A percentile compares a stretch with the other conserved stretches of the same genome.
phyloP scores from a whole-genome alignment of 2,113 vertebrate genomes.

The Triplophysa dalaica region DNA sequence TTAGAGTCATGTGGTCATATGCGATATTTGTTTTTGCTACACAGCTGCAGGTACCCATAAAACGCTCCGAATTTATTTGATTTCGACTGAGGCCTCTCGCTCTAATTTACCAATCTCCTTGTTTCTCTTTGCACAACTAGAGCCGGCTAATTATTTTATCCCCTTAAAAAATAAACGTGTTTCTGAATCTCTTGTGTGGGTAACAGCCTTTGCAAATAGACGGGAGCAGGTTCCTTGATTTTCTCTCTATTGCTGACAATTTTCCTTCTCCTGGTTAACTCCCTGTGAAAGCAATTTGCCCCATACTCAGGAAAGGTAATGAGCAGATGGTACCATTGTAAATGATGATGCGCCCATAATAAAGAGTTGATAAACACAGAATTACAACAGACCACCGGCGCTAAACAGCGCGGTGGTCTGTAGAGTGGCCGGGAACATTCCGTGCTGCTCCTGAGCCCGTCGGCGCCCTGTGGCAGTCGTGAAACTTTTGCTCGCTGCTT shows the following conservation, averaged over 20 bases:
- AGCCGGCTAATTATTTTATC: constrained; percentile 77
- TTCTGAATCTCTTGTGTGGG: constrained; percentile 58
- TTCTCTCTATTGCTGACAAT: constrained; percentile 65
- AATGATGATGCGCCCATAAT: constrained; percentile 80
- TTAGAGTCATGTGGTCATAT: constrained; percentile 70
- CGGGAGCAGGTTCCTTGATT: constrained; percentile 69
- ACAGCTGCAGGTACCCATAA: constrained; percentile 69
- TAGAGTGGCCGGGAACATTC: constrained; percentile 44
- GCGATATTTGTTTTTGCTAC: constrained; percentile 73
- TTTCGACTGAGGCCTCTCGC: constrained; percentile 57
- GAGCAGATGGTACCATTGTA: constrained; percentile 83
- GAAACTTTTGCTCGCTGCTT: constrained; percentile 4
- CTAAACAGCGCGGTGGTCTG: constrained; percentile 52
- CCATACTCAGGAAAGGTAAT: constrained; percentile 77
- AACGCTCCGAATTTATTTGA: constrained; percentile 62
- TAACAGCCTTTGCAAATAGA: constrained; percentile 71
- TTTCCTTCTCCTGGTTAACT: constrained; percentile 69
- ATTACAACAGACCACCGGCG: constrained; percentile 75
- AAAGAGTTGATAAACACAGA: constrained; percentile 83
- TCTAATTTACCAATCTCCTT: constrained; percentile 64
- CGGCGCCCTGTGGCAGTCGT: constrained; percentile 40
- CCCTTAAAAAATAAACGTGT: constrained; percentile 71
- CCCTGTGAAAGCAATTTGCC: constrained; percentile 82
- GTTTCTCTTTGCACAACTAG: constrained; percentile 54
- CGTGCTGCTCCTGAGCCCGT: constrained; percentile 42